phyloP scores from a whole-genome alignment of 2,888 invertebrate species.

The Pollenia angustigena region DNA sequence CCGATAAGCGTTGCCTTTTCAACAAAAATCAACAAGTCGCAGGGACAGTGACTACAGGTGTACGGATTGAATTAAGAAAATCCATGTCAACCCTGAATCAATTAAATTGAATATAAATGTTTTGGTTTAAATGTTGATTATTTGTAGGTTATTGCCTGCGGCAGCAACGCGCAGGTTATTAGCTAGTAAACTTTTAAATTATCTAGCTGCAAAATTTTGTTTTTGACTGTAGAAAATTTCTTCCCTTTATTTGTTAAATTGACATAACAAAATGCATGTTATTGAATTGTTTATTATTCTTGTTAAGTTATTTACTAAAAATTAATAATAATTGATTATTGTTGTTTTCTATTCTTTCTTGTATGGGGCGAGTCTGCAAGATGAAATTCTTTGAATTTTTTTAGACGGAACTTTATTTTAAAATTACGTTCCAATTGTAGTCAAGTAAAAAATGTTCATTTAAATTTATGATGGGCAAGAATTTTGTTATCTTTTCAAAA shows the following conservation, averaged over 20 bases:
- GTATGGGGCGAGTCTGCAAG: conserved; percentile 2
- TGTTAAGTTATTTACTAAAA: conserved; percentile 45
- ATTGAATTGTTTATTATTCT: conserved; percentile 42
- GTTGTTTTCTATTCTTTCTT: not conserved
- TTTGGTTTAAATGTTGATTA: no score
- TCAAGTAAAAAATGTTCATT: not conserved
- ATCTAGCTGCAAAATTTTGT: not conserved
- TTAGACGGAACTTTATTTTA: not conserved
- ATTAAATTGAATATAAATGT: no score
- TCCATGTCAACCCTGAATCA: no score
- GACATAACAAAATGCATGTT: conserved; percentile 47
- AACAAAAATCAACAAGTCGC: no score
- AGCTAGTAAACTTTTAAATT: no score
- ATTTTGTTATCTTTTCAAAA: not conserved
- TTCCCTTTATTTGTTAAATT: conserved; percentile 33
- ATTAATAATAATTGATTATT: conserved; percentile 50
- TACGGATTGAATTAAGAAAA: no score
- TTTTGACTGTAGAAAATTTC: not conserved
- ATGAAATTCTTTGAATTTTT: conserved; percentile 11
- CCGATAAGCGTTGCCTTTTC: no score
- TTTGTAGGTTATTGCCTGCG: no score
- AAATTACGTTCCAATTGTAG: no score
- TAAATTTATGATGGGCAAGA: conserved; percentile 6
- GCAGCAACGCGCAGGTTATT: no score
- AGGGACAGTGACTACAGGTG: no score